Evolutionary conservation across 2,888 invertebrate genomes (phyloP), one percentile per base, ranked within the genome.

Genomic region (Drosophila atroscutellata): DNA sequence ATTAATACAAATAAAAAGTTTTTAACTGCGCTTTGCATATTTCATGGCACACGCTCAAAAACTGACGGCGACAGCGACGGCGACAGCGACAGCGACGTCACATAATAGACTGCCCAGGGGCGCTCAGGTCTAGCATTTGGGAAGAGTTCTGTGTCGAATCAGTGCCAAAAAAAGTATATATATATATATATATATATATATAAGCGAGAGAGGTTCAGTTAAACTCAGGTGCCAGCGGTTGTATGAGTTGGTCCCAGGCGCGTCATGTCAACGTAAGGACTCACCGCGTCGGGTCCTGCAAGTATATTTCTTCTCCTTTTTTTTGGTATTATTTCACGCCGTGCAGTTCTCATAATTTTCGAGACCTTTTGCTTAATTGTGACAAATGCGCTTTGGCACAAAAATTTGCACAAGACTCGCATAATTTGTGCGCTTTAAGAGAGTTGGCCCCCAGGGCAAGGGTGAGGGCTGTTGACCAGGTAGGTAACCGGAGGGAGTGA

Each of bases 1-100:
- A 90, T 90, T 89, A 89, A 89, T 84, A 83, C 86, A 90, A 89
- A 87, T 90, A 88, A 83, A 90, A 90, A 89, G 85, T 88, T 88
- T 89, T 90, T 90, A 90, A 90, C 90, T 83, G 80, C 75, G 83
- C 79, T 86, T 70, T 90, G 90, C 86, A 90, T 90, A 90, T 90
- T 90, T 90, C 81, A 90, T 90, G 81, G 81, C 81, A 70, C 51
- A 77, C 77, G 75, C 82, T 84, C 85, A 83, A 83, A 84, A 83
- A 80, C 80, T 75, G 73, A 73, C 80, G 68, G 70, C 75, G 71
- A 73, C 80, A 67, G 70, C 75, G 71, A 58, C 70, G 62, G 54
- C 68, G 63, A 66, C 75, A 18, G 69, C 75, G 72, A 55, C 68
- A 64, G 56, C 67, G 52, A 54, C 66, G 36, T 54, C 65, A 64